Percentiles rank a stretch among this genome's conserved stretches.
These are phyloP conservation scores for Myopa testacea DNA, from an alignment of 2,888 invertebrate species.

Conservation along the genomic window DNA sequence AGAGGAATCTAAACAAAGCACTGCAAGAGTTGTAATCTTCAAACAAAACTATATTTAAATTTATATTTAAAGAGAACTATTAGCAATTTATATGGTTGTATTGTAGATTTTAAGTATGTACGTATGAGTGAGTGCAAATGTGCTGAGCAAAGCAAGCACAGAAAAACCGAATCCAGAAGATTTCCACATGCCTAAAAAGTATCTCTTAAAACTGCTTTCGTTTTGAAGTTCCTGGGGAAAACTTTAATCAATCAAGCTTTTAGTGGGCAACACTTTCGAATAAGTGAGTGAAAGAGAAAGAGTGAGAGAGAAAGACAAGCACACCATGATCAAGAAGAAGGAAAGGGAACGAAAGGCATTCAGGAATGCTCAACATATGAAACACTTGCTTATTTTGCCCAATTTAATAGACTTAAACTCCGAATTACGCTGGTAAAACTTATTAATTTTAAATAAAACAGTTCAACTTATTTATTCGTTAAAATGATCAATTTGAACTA, in stretches of 20 bases:
- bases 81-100: constrained; percentile 66
- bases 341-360: background rate
- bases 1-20: background rate
- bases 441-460: no score
- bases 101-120: constrained; percentile 49
- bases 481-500: no score
- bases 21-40: constrained; percentile 3
- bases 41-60: background rate
- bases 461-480: no score
- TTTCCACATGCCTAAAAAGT: constrained; percentile 15
- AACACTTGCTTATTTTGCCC: no score
- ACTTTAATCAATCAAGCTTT: background rate
- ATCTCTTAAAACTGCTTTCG: constrained; percentile 5
- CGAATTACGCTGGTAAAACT: no score
- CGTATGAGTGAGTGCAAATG: constrained; percentile 22
- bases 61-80: constrained; percentile 50
- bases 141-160: constrained; percentile 15
- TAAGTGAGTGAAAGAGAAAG: background rate
- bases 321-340: background rate
- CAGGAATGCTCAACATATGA: no score
- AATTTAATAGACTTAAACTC: no score
- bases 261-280: no score
- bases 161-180: background rate
- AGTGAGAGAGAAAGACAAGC: background rate
- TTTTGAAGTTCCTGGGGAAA: constrained; percentile 11